Evolutionary conservation across 2,888 invertebrate genomes (phyloP).

Genomic region (Parnassius orleans): DNA sequence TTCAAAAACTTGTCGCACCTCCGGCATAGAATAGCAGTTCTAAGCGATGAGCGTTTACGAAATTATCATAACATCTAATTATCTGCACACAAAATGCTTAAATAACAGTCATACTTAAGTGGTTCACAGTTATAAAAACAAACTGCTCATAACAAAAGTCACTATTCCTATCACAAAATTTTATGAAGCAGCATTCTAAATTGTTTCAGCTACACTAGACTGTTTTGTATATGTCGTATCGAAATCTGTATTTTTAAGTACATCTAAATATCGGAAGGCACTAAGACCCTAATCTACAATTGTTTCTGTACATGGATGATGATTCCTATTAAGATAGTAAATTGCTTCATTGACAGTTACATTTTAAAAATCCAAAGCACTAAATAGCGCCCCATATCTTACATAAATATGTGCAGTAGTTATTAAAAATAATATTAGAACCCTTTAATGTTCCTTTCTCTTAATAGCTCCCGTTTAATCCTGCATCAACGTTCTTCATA

Average conservation of each 20-base stretch:
- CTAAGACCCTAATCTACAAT: constrained; percentile 75
- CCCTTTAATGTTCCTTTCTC: not conserved
- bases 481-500: no score
- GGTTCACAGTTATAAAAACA: constrained; percentile 36
- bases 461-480: no score
- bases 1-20: not conserved
- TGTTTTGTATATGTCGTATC: constrained; percentile 23
- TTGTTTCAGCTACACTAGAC: constrained; percentile 17
- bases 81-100: not conserved
- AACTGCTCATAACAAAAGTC: not conserved
- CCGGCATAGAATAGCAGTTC: constrained; percentile 1
- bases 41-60: not conserved
- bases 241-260: constrained; percentile 49
- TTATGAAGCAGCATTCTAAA: constrained; percentile 16
- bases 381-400: no score
- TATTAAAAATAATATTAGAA: no score
- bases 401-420: no score
- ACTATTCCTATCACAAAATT: constrained; percentile 31
- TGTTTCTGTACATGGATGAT: constrained; percentile 61
- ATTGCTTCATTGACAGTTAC: no score
- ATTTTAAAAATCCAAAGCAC: no score
- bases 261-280: constrained; percentile 71
- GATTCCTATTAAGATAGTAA: no score
- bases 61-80: not conserved
- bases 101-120: not conserved